Conservation (phyloP, 2,797 vertebrate species). For the Serranus cabrilla region DNA sequence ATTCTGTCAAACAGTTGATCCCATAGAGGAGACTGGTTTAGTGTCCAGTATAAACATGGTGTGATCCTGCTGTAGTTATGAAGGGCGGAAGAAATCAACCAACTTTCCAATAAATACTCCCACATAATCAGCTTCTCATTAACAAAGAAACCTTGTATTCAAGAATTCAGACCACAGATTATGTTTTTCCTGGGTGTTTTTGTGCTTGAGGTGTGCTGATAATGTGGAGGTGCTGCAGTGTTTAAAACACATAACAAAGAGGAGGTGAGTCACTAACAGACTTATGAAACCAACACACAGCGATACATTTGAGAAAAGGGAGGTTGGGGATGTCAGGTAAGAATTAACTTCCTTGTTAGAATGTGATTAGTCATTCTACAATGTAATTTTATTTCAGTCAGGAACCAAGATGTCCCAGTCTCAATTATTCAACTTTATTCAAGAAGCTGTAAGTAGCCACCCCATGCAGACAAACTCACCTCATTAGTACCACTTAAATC, state of each 20-base stretch:
- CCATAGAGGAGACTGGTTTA: constrained; percentile 25
- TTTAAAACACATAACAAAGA: constrained; percentile 19
- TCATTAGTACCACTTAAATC: constrained; percentile 50
- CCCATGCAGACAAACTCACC: constrained; percentile 43
- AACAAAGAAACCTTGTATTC: constrained; percentile 62
- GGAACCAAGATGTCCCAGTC: constrained; percentile 33
- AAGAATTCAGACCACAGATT: constrained; percentile 21
- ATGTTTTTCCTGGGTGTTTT: constrained; percentile 1
- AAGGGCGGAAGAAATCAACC: constrained; percentile 30
- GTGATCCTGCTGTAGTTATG: constrained; percentile 29
- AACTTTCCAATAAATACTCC: constrained; percentile 48
- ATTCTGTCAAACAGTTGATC: constrained; percentile 52
- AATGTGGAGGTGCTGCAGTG: constrained; percentile 24
- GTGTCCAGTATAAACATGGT: constrained; percentile 47
- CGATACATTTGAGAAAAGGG: background rate
- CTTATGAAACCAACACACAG: background rate
- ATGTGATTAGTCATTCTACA: constrained; percentile 51
- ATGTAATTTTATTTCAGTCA: background rate
- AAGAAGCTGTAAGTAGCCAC: constrained; percentile 9
- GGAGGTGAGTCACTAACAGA: constrained; percentile 21
- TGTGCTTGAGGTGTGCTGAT: constrained; percentile 27
- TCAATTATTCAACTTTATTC: constrained; percentile 5
- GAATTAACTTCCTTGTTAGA: constrained; percentile 32
- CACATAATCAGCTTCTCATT: constrained; percentile 65
- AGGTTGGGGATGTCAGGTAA: background rate